Conservation (phyloP, 1,140 invertebrate species). For the Calliphora vicina region DNA sequence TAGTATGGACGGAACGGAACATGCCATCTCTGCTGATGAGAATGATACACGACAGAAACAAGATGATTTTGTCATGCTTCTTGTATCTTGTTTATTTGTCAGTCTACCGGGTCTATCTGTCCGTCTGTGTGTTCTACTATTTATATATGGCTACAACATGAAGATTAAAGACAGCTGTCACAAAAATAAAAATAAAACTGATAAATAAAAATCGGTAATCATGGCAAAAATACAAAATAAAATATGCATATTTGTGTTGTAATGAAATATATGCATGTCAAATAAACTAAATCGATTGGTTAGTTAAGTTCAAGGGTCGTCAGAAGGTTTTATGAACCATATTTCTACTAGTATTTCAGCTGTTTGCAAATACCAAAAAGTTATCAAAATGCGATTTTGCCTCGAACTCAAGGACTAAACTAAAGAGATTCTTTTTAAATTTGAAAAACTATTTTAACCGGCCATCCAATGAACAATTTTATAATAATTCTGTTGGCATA, state of each 20-base stretch:
- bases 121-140: background rate
- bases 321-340: too few relatives aligned
- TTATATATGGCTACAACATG: background rate
- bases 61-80: constrained; percentile 8
- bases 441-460: too few relatives aligned
- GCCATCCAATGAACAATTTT: too few relatives aligned
- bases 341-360: too few relatives aligned
- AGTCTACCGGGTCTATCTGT: background rate
- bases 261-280: too few relatives aligned
- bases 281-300: too few relatives aligned
- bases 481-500: too few relatives aligned
- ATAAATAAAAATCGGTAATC: background rate
- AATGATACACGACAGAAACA: constrained; percentile 6
- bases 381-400: too few relatives aligned
- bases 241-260: background rate
- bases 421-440: too few relatives aligned
- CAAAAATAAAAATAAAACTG: background rate
- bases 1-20: constrained; percentile 1
- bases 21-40: background rate
- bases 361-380: too few relatives aligned
- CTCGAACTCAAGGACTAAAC: too few relatives aligned
- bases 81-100: background rate
- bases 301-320: too few relatives aligned
- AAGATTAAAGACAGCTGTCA: constrained; percentile 20
- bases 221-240: background rate